Percentiles rank a stretch among this genome's conserved stretches.
These are phyloP conservation scores for Andrena fulva DNA, from an alignment of 2,888 invertebrate genomes.

Conservation along the genomic window DNA sequence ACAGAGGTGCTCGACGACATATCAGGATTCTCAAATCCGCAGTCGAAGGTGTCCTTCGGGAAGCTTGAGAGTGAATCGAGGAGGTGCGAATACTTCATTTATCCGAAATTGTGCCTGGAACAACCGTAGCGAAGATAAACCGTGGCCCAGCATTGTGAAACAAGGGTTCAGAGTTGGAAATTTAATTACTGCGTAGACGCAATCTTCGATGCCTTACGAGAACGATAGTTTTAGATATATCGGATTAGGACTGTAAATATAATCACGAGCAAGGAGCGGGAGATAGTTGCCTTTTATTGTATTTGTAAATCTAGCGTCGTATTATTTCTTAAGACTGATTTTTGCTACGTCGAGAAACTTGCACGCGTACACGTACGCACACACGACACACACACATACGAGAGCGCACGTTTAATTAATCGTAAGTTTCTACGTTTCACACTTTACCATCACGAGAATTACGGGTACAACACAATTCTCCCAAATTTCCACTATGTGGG, in stretches of 20 bases:
- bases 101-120: not conserved
- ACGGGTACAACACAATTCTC: constrained; percentile 7
- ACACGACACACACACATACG: not conserved
- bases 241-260: constrained; percentile 67
- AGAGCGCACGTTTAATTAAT: constrained; percentile 35
- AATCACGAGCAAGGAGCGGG: constrained; percentile 50
- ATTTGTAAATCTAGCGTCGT: constrained; percentile 76
- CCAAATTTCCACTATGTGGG: constrained; percentile 57
- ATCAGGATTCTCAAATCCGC: constrained; percentile 8
- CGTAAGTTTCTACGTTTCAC: constrained; percentile 36
- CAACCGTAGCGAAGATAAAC: not conserved
- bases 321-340: constrained; percentile 81
- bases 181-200: constrained; percentile 46
- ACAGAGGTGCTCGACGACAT: constrained; percentile 10
- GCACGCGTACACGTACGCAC: constrained; percentile 23
- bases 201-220: constrained; percentile 51
- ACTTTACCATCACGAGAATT: constrained; percentile 33
- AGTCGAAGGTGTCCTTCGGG: not conserved
- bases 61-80: not conserved
- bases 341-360: constrained; percentile 58
- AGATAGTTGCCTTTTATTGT: constrained; percentile 60
- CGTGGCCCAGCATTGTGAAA: not conserved
- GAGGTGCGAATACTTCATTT: not conserved
- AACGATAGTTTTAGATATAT: constrained; percentile 28
- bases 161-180: not conserved